Base-by-base conservation (phyloP, 2,888 invertebrate species). In the Polia nebulosa region DNA sequence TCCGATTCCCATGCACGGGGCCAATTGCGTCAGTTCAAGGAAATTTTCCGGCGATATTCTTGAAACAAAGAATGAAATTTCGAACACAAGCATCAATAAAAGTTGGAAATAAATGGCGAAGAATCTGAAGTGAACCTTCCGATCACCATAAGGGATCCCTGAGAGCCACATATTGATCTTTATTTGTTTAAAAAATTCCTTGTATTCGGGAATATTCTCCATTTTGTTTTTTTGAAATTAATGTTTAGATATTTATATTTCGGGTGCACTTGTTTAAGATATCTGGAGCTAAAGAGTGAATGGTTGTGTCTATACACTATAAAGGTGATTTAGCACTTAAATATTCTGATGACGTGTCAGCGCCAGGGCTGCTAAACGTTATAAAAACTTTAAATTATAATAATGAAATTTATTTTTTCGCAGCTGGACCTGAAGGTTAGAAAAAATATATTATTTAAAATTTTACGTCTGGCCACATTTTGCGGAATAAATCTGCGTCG, bases 31-130 rank as follows among this genome's bases (percentile, higher is more conserved):
- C 8, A 94, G 71, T 41, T 91, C 89, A 0, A 94, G 77, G 32
- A 94, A 85, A 72, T 93, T 92, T 51, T 91, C 91, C 0, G 88
- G 74, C 0, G 92, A 90, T 72, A 90, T 88, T 75, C 82, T 91
- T 3, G 89, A 90, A 17, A 87, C 72, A 25, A 93, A 86, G 69
- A 89, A 93, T 2, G 78, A 63, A 3, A 76, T 3, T 80, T 94
- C 93, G 8, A 78, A 85, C 3, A 80, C 29, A 3, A 87, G 2
- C 66, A 90, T 89, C 13, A 89, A 3, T 3, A 65, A n/a, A 7
- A 93, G 3, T 3, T 67, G 61, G 13, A 85, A 3, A 0, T 79
- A 47, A 5, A 86, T 59, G n/a, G 87, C 53, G 29, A 82, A 83
- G 67, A 87, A 92, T 83, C 90, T 76, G 0, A 86, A 45, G 20